Percentiles rank a stretch among this genome's conserved stretches.
These are phyloP conservation scores for Mythimna pallens DNA, from an alignment of 2,888 invertebrate genomes.

Conservation along the genomic window DNA sequence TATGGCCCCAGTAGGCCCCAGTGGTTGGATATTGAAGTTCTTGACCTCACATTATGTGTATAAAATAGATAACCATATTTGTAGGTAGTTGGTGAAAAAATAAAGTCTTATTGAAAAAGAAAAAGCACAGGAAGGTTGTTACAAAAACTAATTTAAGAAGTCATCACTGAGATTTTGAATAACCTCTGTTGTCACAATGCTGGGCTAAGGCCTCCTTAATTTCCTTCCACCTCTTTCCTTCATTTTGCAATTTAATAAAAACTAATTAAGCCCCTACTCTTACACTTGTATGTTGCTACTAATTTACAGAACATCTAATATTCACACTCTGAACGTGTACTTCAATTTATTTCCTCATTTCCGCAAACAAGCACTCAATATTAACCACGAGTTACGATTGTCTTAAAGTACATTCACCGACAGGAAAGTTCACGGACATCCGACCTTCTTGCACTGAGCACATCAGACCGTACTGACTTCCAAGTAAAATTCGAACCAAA, in stretches of 20 bases:
- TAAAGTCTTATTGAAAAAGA: background rate
- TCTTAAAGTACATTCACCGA: slow-evolving; percentile 19
- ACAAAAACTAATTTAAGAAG: background rate
- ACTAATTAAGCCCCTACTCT: background rate
- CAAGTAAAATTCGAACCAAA: slow-evolving; percentile 81
- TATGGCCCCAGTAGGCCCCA: too few species aligned
- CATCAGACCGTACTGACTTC: slow-evolving; percentile 66
- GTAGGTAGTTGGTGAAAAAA: background rate
- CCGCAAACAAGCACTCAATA: background rate
- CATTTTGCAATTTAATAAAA: background rate
- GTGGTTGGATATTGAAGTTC: background rate
- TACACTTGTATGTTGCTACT: too few species aligned
- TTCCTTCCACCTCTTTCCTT: background rate
- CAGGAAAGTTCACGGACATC: slow-evolving; percentile 51
- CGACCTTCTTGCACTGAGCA: slow-evolving; percentile 55
- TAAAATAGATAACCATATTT: background rate
- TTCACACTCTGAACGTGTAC: background rate
- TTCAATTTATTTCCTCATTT: slow-evolving; percentile 1
- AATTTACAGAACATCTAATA: background rate
- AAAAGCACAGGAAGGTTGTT: background rate
- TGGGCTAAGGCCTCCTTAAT: background rate
- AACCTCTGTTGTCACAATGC: background rate
- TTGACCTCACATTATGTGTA: background rate
- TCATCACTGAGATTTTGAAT: background rate
- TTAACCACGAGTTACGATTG: background rate